Percentiles rank a stretch among this genome's conserved stretches.
Conservation (phyloP, 1,140 invertebrate species). For the Heliconius congener region DNA sequence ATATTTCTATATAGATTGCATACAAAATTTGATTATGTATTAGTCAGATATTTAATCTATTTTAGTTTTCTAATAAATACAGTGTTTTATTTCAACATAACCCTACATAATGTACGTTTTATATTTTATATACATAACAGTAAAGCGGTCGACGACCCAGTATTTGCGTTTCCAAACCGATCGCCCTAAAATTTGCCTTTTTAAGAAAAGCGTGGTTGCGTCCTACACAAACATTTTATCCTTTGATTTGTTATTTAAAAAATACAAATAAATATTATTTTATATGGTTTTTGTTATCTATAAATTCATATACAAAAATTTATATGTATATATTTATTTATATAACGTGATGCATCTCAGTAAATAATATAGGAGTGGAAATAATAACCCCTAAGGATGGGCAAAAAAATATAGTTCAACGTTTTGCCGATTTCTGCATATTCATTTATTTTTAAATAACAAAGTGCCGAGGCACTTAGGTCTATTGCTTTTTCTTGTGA, state of each 20-base stretch:
- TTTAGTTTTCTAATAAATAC: slow-evolving; percentile 32
- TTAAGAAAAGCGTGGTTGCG: slow-evolving; percentile 30
- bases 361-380: no score
- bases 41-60: not conserved
- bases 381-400: no score
- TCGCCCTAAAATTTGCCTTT: slow-evolving; percentile 34
- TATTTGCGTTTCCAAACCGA: slow-evolving; percentile 16
- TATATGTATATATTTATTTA: no score
- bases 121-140: slow-evolving; percentile 12
- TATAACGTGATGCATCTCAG: no score
- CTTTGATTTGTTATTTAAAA: not conserved
- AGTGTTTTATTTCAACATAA: slow-evolving; percentile 28
- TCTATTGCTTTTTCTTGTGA: no score
- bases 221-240: slow-evolving; percentile 19
- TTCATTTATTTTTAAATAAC: no score
- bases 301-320: no score
- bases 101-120: slow-evolving; percentile 2
- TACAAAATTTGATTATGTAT: not conserved
- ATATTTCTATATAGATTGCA: no score
- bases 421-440: no score
- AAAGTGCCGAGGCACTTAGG: no score
- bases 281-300: not conserved
- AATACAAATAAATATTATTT: not conserved
- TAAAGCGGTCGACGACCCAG: slow-evolving; percentile 27
- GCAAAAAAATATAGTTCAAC: no score